Evolutionary conservation across 2,797 vertebrate species (phyloP).

Genomic region (Chromobotia macracanthus): DNA sequence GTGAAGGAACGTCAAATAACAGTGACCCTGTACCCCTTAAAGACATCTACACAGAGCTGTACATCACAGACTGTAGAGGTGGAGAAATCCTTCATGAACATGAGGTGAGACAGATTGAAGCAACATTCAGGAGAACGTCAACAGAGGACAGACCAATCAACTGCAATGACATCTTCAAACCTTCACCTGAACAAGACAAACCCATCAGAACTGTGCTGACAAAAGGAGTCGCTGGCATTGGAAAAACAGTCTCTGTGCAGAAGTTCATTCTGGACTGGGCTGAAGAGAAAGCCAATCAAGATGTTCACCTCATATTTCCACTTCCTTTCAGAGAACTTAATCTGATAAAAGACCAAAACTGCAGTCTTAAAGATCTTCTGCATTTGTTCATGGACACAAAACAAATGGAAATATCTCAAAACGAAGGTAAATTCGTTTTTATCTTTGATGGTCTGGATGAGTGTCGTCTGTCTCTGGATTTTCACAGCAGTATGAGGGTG

Average conservation of each 20-base stretch:
- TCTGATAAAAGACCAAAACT: background rate
- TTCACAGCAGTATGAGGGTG: background rate
- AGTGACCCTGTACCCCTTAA: background rate
- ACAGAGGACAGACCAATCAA: background rate
- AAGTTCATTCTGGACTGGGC: constrained; percentile 8
- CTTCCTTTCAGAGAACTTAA: constrained; percentile 34
- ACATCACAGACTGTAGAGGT: constrained; percentile 13
- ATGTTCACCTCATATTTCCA: background rate
- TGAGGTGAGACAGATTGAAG: background rate
- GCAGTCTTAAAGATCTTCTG: constrained; percentile 4
- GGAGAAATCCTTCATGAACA: background rate
- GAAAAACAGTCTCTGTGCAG: background rate
- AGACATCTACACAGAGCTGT: background rate
- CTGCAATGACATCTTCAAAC: background rate
- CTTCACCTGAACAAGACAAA: background rate
- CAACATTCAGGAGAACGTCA: background rate
- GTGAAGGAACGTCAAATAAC: background rate
- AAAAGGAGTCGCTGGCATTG: background rate
- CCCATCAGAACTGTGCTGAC: background rate
- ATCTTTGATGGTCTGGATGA: constrained; percentile 33
- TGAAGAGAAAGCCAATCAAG: constrained; percentile 7
- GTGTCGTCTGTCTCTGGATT: constrained; percentile 16
- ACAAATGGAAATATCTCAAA: background rate
- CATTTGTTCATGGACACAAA: background rate
- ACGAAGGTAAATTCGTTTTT: background rate